Evolutionary conservation across 2,797 vertebrate genomes (phyloP).

Genomic region (Nothura maculosa): DNA sequence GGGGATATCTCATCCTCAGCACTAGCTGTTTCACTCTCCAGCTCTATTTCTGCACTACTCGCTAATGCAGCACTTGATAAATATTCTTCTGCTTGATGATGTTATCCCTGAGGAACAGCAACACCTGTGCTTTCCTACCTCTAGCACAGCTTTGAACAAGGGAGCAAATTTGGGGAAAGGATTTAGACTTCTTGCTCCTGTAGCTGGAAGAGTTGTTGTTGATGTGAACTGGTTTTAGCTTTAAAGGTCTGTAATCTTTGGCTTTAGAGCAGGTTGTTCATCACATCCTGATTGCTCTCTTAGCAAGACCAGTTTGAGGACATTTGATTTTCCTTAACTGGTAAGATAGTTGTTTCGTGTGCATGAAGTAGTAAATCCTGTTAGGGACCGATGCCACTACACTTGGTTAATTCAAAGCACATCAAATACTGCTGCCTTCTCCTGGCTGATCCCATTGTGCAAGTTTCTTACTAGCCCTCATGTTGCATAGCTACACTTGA

Average conservation of each 20-base stretch:
- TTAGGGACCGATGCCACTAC: background rate
- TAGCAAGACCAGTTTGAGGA: background rate
- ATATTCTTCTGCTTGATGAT: background rate
- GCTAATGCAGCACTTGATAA: background rate
- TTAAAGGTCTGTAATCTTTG: background rate
- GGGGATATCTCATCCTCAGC: background rate
- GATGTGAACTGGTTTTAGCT: background rate
- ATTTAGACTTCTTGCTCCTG: background rate
- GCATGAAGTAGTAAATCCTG: slow-evolving; percentile 5
- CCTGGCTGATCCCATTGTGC: background rate
- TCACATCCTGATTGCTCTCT: background rate
- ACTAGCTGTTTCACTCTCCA: background rate
- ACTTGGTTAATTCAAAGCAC: slow-evolving; percentile 31
- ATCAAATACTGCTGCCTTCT: background rate
- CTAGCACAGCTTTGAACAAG: background rate
- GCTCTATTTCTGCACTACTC: background rate
- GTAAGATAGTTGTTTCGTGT: background rate
- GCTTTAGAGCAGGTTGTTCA: background rate
- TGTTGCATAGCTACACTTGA: background rate
- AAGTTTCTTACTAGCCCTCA: background rate
- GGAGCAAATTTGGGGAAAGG: background rate
- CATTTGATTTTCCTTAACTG: background rate
- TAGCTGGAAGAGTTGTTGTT: background rate
- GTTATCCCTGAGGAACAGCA: background rate
- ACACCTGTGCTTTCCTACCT: background rate